Base-by-base conservation (phyloP, 2,797 vertebrate species). In the Hapalemur alaotrensis region DNA sequence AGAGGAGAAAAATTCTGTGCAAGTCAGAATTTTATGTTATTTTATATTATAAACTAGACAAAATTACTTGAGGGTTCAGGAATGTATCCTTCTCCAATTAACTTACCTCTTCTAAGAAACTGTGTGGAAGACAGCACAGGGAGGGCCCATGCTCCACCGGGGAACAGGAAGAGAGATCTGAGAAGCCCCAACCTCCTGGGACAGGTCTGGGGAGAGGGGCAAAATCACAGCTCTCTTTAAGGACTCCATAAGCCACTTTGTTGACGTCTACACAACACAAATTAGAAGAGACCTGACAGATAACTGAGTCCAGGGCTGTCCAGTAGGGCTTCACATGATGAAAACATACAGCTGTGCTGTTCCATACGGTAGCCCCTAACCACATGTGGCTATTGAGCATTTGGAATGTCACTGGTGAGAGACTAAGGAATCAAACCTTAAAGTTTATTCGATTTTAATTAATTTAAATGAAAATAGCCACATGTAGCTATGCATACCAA, bases 391-490 rank as follows among this genome's bases (percentile, higher is more conserved):
- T 52, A 69, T 3, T 28, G 30, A 57, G 76, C 18, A 75, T 15
- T 5, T 79, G 80, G 70, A 87, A 78, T 6, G 32, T 41, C 28
- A 15, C 17, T 59, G 84, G 25, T 1, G 1, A 48, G 35, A 35
- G 32, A 79, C 23, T 52, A 14, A 95, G 57, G 23, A 93, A 54
- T 0, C 32, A 30, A 83, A 92, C n/a, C 46, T 61, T 41, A 69
- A 43, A 65, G 79, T 73, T 54, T 75, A 69, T 70, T 84, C 82
- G 30, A 73, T 80, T 86, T 92, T 50, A 93, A 92, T 38, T 87
- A 93, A 92, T 65, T 81, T 82, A 61, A 73, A 83, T 78, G 84
- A 87, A 92, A 92, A 92, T 9, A 93, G 57, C 11, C 46, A 82
- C 48, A 48, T n/a, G 23, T 59, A 67, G 41, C 59, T 84, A 76